phyloP scores from a whole-genome alignment of 2,797 vertebrate genomes.

The Myiotriccus ornatus region DNA sequence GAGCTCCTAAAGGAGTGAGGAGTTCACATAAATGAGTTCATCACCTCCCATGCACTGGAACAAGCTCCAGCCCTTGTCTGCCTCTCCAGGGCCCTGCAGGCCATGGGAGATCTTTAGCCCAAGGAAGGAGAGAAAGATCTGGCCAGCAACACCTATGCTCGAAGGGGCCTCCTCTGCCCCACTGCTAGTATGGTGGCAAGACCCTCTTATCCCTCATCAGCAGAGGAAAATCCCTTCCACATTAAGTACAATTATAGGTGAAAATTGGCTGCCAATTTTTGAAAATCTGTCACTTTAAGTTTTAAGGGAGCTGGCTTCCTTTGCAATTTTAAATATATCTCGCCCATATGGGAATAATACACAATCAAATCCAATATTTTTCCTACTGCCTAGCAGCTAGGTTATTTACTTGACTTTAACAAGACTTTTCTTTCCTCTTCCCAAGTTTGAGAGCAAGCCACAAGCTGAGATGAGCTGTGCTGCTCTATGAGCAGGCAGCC shows the following conservation, averaged over 20 bases:
- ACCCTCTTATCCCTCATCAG: conserved; percentile 56
- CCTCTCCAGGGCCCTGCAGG: background rate
- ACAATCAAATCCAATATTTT: conserved; percentile 65
- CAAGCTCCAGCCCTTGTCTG: background rate
- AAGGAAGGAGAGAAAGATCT: background rate
- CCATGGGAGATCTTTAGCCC: background rate
- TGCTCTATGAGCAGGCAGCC: background rate
- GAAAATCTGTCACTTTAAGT: conserved; percentile 45
- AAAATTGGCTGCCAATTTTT: conserved; percentile 59
- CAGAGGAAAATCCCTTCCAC: conserved; percentile 46
- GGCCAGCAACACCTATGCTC: background rate
- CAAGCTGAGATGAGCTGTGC: conserved; percentile 27
- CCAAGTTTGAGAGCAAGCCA: conserved; percentile 19
- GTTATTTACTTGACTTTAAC: conserved; percentile 67
- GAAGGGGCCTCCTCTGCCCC: background rate
- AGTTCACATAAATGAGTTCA: background rate
- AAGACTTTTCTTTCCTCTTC: conserved; percentile 53
- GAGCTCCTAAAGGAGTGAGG: background rate
- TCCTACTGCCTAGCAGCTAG: conserved; percentile 58
- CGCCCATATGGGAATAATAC: conserved; percentile 59
- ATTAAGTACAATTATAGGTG: conserved; percentile 34
- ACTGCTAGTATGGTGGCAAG: conserved; percentile 19
- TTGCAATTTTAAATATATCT: conserved; percentile 60
- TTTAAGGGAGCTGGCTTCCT: conserved; percentile 59
- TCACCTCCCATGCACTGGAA: background rate